Base-by-base conservation (phyloP, 2,888 invertebrate genomes). In the Diachrysia chrysitis region DNA sequence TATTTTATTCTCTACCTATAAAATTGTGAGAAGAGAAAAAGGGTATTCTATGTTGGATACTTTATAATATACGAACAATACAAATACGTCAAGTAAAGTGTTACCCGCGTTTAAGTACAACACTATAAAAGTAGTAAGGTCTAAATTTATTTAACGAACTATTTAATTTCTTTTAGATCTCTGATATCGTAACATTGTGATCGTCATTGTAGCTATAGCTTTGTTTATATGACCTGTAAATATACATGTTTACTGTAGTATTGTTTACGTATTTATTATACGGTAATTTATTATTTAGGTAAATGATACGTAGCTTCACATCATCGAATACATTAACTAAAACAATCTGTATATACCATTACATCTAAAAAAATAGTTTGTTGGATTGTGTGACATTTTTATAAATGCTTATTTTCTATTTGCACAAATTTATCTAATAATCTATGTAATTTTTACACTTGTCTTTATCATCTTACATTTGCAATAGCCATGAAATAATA, bases 121-220 rank as follows among this genome's bases (percentile, higher is more conserved):
- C 25, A 51, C 21, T 21, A 19, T 66, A n/a, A 67, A 67, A 62
- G 66, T 48, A 56, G 66, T 69, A 66, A 67, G 66, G 65, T 76
- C 56, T 69, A 62, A 59, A 10, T 62, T n/a, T n/a, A n/a, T n/a
- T n/a, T 29, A 65, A 68, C 65, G 63, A 71, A 67, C 63, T 65
- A 59, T 74, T n/a, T n/a, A n/a, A n/a, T n/a, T 54, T 77, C 14
- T 42, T 73, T 78, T 72, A 75, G 78, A 79, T 81, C 78, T 79
- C 78, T 42, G 76, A 81, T 78, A 81, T 80, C 81, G 66, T 78
- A 78, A 81, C 68, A 69, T 71, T 81, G 78, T 79, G 73, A 75
- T 72, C 60, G 75, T 75, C 67, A 65, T 58, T 35, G 67, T 80
- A 81, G 74, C 48, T 65, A 61, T 69, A 76, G 78, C 66, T 71